phyloP scores from a whole-genome alignment of 2,888 invertebrate genomes.

The Oscheius sp. region DNA sequence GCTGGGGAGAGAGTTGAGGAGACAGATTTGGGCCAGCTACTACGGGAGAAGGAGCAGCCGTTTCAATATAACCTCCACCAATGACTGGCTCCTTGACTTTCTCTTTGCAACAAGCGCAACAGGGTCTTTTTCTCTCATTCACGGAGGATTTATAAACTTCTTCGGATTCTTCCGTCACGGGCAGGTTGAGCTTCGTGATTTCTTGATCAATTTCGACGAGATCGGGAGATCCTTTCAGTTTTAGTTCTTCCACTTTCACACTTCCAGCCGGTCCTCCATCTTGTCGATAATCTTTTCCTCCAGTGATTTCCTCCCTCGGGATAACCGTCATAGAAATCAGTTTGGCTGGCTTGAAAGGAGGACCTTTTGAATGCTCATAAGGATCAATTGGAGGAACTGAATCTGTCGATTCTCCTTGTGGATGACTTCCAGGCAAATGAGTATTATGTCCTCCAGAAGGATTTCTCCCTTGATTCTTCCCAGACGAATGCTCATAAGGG shows the following conservation, averaged over 20 bases:
- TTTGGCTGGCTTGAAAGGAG: too few species aligned
- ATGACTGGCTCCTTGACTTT: slow-evolving; percentile 4
- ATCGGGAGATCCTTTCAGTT: not conserved
- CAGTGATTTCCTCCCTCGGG: not conserved
- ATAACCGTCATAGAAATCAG: not conserved
- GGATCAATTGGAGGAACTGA: not conserved
- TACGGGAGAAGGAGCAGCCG: not conserved
- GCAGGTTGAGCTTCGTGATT: not conserved
- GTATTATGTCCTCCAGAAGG: not conserved
- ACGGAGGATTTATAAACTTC: not conserved
- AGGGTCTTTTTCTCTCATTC: not conserved
- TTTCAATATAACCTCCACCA: slow-evolving; percentile 14
- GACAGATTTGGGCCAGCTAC: not conserved
- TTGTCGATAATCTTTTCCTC: slow-evolving; percentile 1
- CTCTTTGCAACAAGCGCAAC: slow-evolving; percentile 15
- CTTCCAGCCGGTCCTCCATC: not conserved
- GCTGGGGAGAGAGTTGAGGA: too few species aligned
- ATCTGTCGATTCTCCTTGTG: too few species aligned
- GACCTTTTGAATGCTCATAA: not conserved
- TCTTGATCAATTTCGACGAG: not conserved
- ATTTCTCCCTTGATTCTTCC: too few species aligned
- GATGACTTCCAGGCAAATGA: too few species aligned
- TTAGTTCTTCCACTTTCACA: not conserved
- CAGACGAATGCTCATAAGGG: not conserved
- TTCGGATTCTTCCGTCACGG: not conserved